Conservation (phyloP, 2,888 invertebrate species). For the Liodrosophila aerea region DNA sequence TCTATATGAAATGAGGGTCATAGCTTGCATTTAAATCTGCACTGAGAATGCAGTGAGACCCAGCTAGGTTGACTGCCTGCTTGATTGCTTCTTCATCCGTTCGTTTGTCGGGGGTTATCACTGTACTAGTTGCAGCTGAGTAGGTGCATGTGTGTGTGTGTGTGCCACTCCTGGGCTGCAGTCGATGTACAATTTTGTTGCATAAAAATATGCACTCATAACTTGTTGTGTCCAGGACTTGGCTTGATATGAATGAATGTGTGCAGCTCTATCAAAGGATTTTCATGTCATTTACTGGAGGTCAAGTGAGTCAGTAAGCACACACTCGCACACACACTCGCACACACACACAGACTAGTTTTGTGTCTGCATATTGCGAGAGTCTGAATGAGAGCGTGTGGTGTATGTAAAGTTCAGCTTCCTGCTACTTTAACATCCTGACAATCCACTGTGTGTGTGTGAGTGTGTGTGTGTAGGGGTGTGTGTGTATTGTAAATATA, state of each 20-base stretch:
- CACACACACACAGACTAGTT: conserved; percentile 3
- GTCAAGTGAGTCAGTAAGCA: conserved; percentile 54
- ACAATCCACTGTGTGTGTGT: conserved; percentile 1
- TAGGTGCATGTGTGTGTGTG: no score
- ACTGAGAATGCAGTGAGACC: conserved; percentile 31
- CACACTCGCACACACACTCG: conserved; percentile 14
- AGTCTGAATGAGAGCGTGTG: conserved; percentile 3
- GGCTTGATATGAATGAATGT: conserved; percentile 66
- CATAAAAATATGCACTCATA: conserved; percentile 63
- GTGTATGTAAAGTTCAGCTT: conserved; percentile 29
- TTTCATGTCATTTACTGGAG: conserved; percentile 67
- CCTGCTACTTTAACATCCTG: conserved; percentile 48
- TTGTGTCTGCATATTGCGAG: conserved; percentile 30
- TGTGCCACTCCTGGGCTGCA: conserved; percentile 2
- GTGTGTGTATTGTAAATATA: conserved; percentile 58
- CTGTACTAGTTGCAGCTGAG: no score
- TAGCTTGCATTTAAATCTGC: conserved; percentile 53
- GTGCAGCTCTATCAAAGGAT: conserved; percentile 65
- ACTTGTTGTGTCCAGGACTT: conserved; percentile 55
- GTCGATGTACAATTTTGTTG: conserved; percentile 51
- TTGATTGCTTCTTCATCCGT: no score
- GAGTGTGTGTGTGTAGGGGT: conserved; percentile 17
- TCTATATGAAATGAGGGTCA: conserved; percentile 19
- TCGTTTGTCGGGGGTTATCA: no score
- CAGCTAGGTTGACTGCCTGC: neutral